phyloP scores from a whole-genome alignment of 1,140 invertebrate species.

The Ceratina calcarata region DNA sequence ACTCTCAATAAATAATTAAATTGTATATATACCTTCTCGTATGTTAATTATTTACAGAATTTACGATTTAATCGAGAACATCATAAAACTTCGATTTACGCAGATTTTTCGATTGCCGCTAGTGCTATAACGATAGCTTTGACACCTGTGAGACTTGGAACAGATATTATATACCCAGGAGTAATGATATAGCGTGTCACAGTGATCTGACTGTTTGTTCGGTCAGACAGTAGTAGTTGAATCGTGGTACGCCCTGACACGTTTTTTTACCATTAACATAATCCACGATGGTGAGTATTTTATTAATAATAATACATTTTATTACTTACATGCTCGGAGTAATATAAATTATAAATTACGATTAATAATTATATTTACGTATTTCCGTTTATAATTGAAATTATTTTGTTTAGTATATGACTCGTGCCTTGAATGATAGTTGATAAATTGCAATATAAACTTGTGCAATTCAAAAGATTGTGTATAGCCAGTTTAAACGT shows the following conservation, averaged over 20 bases:
- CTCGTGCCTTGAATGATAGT: neutral
- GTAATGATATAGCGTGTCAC: constrained; percentile 53
- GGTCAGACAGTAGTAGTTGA: constrained; percentile 61
- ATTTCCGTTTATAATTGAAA: neutral
- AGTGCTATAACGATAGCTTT: constrained; percentile 40
- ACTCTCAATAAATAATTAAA: constrained; percentile 20
- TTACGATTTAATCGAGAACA: neutral
- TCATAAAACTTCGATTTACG: neutral
- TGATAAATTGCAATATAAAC: constrained; percentile 10
- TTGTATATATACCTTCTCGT: neutral
- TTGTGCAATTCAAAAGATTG: neutral
- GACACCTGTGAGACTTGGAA: constrained; percentile 41
- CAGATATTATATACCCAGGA: constrained; percentile 49
- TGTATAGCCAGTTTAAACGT: constrained; percentile 4
- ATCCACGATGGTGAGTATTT: constrained; percentile 50
- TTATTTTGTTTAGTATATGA: neutral
- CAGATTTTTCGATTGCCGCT: constrained; percentile 1
- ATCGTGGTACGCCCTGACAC: constrained; percentile 43
- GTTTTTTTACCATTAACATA: neutral
- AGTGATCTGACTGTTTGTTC: constrained; percentile 55
- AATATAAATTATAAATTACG: neutral
- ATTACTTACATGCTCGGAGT: neutral
- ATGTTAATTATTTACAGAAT: neutral
- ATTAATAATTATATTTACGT: neutral
- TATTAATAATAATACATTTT: neutral